Evolutionary conservation across 2,113 vertebrate species (phyloP), one percentile per base, ranked within the genome.

Genomic region (Chionodraco myersi): DNA sequence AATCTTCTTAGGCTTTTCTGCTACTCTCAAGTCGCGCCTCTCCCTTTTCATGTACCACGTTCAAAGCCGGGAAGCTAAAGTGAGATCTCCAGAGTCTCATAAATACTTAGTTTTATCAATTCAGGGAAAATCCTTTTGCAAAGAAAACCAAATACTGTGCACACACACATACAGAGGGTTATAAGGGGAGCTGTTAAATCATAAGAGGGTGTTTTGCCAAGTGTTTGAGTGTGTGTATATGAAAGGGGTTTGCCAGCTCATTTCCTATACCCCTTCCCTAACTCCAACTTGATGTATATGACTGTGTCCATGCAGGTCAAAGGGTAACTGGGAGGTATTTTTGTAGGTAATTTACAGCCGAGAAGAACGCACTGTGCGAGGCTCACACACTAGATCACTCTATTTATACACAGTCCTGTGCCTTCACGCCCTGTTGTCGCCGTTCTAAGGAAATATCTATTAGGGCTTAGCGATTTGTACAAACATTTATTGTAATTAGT

Each of bases 251-350:
- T 34, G 41, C 13, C 6, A 30, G 59, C 68, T 77, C 57, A 26
- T 67, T 72, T 72, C 21, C 53, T 13, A 3, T 41, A 13, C 61
- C 79, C 67, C 48, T 77, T 23, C 34, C 70, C 79, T 3, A 48
- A 63, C 77, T 72, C 58, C 61, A 26, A 53, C 62, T 30, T 13
- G 61, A 73, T 78, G 45, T 63, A 12, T 67, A 65, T 89, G 91
- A 92, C 90, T 72, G 66, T 89, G 89, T 83, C 89, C 88, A 80
- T 81, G 78, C 79, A 80, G 93, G 94, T 94, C 89, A 93, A 87
- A 93, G 92, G 94, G 72, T 91, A 94, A 95, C 91, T 80, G 80
- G 72, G 78, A 91, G 89, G 92, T 94, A 94, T 95, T 94, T 93
- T 77, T 89, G 92, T 87, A 8, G 88, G 77, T 92, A 93, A 94